Evolutionary conservation across 2,797 vertebrate species (phyloP), one percentile per base, ranked within the genome.

Genomic region (Macrochelys suwanniensis): DNA sequence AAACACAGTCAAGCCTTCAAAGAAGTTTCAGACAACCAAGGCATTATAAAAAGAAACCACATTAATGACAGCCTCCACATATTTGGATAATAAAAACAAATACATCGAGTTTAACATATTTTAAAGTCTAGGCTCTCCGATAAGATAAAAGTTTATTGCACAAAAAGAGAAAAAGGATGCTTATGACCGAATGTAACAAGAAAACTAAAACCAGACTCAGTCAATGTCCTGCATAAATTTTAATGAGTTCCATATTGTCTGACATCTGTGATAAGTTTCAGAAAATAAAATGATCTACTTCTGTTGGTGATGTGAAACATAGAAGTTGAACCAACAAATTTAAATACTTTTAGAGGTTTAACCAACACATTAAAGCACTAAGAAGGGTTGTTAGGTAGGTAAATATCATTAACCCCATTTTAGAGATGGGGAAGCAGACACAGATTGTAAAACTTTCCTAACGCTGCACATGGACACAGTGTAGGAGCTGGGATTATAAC

Each of bases 271-370:
- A 50, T 2, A 8, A 59, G 78, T 5, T 59, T 65, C 53, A 31
- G 89, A 26, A 79, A 89, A 57, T 50, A 90, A 92, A 94, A 90
- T 21, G 71, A 93, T 91, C 80, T 53, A 91, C 19, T 16, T 80
- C 0, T 6, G 90, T 31, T 21, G 45, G n/a, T 87, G 61, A 77
- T 51, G 3, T 33, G 47, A 94, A 47, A 6, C 16, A 88, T 21
- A 83, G 11, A 65, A 45, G 71, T 78, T 85, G 93, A 25, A 54
- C 42, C 65, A 33, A 28, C n/a, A 78, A 25, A n/a, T 51, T 81
- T 6, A 59, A 11, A 45, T 0, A 0, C 65, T 71, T 71, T 71
- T 23, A 84, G 6, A 53, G 23, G 57, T 80, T 84, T 94, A 28
- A 54, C 42, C 53, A 33, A 28, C 47, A 78, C 25, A 33, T 51